These are phyloP conservation scores for Sebastes steindachneri DNA, from an alignment of 2,797 vertebrate species.

Conservation along the genomic window DNA sequence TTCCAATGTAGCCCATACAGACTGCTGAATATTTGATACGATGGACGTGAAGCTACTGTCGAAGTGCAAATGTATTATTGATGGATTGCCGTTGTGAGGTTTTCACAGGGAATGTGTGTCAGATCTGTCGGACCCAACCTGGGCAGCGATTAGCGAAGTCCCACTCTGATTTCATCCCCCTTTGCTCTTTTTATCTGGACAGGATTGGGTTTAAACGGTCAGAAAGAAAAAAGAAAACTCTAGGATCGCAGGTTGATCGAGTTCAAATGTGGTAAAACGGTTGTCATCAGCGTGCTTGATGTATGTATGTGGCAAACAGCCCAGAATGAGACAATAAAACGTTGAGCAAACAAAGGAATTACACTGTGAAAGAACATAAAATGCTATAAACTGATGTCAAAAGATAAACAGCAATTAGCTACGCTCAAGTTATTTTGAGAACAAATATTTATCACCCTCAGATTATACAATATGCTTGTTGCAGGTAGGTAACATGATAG, in stretches of 20 bases:
- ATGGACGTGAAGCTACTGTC: slow-evolving; percentile 60
- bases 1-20: slow-evolving; percentile 34
- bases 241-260: neutral
- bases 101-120: slow-evolving; percentile 69
- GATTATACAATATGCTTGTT: slow-evolving; percentile 20
- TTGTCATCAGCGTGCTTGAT: neutral
- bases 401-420: slow-evolving; percentile 28
- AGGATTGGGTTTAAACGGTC: neutral
- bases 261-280: neutral
- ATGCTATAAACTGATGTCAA: slow-evolving; percentile 17
- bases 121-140: slow-evolving; percentile 37
- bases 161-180: slow-evolving; percentile 69
- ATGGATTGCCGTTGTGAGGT: slow-evolving; percentile 64
- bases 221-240: neutral
- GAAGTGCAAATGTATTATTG: slow-evolving; percentile 75
- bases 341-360: slow-evolving; percentile 24
- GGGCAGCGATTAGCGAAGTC: slow-evolving; percentile 47
- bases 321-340: slow-evolving; percentile 34
- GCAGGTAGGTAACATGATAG: slow-evolving; percentile 9
- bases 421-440: neutral
- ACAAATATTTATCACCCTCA: slow-evolving; percentile 40
- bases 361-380: neutral
- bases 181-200: neutral
- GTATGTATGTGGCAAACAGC: neutral
- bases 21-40: slow-evolving; percentile 77